Base-by-base conservation (phyloP, 2,888 invertebrate genomes). In the Pseudoips prasinana region DNA sequence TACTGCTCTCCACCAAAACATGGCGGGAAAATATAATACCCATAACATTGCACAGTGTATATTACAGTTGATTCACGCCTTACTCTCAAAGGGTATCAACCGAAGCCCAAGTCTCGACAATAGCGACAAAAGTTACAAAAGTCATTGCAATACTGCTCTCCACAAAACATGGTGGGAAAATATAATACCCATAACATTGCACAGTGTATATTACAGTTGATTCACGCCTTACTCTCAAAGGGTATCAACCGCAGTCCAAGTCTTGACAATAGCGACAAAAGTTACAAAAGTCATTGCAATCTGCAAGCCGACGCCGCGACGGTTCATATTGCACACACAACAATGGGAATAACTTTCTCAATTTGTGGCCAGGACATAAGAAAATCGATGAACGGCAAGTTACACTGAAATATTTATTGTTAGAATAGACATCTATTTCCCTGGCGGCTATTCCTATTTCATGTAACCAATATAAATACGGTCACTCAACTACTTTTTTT, bases 281-380 rank as follows among this genome's bases (percentile, higher is more conserved):
- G 68, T 72, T 61, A 52, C 62, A 67, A 58, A 69, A 76, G 72
- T 73, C 69, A 69, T 67, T 70, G 75, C 73, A 79, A 77, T 69
- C 69, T 78, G 67, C 74, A 72, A 69, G 64, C 69, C 57, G 60
- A 52, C n/a, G n/a, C n/a, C 52, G 25, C 52, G 25, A 11, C 18
- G 61, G 68, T 76, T 73, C 76, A 73, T 77, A 76, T 71, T 77
- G 77, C 74, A 69, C 46, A 54, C 55, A 65, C 67, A 63, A 78
- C 78, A 80, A 80, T 72, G 52, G 64, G 63, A 56, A 54, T 60
- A 76, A 77, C 69, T 77, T 76, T 69, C 70, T 73, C 76, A 73
- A 76, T 78, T 76, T 78, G 78, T 64, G 77, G 79, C 54, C 52
- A 57, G 60, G 56, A 64, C 56, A 58, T 59, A 73, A 73, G 70